Base-by-base conservation (phyloP, 2,113 vertebrate genomes). In the Theristicus caerulescens region DNA sequence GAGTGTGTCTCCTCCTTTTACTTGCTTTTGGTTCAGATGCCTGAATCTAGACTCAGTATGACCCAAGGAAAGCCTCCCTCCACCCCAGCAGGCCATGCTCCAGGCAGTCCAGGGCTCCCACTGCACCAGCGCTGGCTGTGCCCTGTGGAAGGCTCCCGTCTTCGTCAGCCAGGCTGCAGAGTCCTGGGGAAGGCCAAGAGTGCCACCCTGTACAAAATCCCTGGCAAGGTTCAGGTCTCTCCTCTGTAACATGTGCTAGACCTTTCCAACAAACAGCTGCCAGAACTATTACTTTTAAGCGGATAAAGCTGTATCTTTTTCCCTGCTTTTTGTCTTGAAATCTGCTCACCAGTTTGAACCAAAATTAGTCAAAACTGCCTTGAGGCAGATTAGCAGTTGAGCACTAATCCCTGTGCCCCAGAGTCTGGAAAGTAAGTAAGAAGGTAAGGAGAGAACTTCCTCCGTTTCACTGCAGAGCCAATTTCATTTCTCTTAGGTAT, bases 91-190 rank as follows among this genome's bases (percentile, higher is more conserved):
- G 31, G 42, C 10, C 51, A 36, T 2, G 1, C 1, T 49, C 15
- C 5, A 2, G 36, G 57, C 22, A 47, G 25, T 2, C 18, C 14
- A 14, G 22, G n/a, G 22, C 21, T 70, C 31, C 51, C 32, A 20
- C 25, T 17, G 16, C 26, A 36, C 12, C 55, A n/a, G 20, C 2
- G 1, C 27, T 2, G 6, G 34, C 19, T 59, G 34, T 8, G 31
- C 31, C n/a, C 29, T 16, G 9, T 5, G 24, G 58, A 51, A 54
- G 58, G 22, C 22, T 55, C 38, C n/a, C 0, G 0, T 14, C 22
- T 69, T 31, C 0, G 0, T 38, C 58, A 79, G n/a, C 13, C 2
- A 0, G 16, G 27, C 25, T 74, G 25, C 3, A 4, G 44, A 42
- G 17, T 25, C 55, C n/a, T 24, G 7, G 12, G n/a, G 54, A 76